Evolutionary conservation across 1,140 invertebrate species (phyloP).

Genomic region (Bombus difficillimus): DNA sequence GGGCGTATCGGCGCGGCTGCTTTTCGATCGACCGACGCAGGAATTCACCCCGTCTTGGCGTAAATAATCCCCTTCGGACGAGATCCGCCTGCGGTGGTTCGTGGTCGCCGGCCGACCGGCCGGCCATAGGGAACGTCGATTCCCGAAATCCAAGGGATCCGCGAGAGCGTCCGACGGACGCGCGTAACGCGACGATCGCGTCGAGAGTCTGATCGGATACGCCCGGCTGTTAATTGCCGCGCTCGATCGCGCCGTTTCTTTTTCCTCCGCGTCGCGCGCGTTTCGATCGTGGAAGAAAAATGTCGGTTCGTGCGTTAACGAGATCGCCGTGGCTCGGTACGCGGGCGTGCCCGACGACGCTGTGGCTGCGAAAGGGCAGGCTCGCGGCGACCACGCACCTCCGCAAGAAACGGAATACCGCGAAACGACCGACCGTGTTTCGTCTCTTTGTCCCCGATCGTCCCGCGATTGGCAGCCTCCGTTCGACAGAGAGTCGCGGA

Average conservation of each 20-base stretch:
- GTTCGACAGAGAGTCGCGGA: slow-evolving; percentile 26
- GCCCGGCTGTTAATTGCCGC: not conserved
- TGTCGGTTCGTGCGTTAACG: slow-evolving; percentile 21
- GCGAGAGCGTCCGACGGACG: no score
- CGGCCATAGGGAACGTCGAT: not conserved
- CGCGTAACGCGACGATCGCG: not conserved
- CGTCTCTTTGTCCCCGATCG: slow-evolving; percentile 58
- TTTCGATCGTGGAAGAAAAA: slow-evolving; percentile 16
- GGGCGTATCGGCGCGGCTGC: slow-evolving; percentile 27
- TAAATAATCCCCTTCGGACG: not conserved
- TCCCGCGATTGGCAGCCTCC: slow-evolving; percentile 50
- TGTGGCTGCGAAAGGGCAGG: slow-evolving; percentile 36
- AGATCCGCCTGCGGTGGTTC: not conserved
- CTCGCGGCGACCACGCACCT: slow-evolving; percentile 19
- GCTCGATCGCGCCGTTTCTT: not conserved
- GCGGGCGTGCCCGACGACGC: slow-evolving; percentile 30
- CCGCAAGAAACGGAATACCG: slow-evolving; percentile 71
- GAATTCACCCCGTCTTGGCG: slow-evolving; percentile 40
- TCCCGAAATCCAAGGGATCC: not conserved
- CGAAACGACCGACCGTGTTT: slow-evolving; percentile 63
- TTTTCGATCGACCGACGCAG: slow-evolving; percentile 41
- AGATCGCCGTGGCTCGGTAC: slow-evolving; percentile 28
- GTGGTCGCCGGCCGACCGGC: no score
- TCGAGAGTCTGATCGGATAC: rapidly evolving
- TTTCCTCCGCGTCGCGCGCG: not conserved